Evolutionary conservation across 2,888 invertebrate species (phyloP).

Genomic region (Punctoribates punctum): DNA sequence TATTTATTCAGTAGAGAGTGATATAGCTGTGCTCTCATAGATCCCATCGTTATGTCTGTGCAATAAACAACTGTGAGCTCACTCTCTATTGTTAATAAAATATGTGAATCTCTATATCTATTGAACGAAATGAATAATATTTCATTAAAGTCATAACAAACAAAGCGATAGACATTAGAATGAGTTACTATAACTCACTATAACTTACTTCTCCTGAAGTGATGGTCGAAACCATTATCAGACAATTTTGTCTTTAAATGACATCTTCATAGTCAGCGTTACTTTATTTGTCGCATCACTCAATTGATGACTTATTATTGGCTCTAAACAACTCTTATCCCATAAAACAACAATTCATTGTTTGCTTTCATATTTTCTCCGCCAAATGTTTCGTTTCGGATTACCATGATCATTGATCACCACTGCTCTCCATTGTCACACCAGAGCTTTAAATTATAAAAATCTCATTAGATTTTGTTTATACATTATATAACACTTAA

Average conservation of each 20-base stretch:
- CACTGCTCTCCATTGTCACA: not conserved
- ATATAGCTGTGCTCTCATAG: not conserved
- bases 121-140: slow-evolving; percentile 18
- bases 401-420: not conserved
- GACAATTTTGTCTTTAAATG: slow-evolving; percentile 11
- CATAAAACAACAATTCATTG: slow-evolving; percentile 2
- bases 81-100: slow-evolving; percentile 15
- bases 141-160: slow-evolving; percentile 28
- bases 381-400: no score
- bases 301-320: slow-evolving; percentile 25
- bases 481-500: no score
- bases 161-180: slow-evolving; percentile 7
- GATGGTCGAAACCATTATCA: not conserved
- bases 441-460: no score
- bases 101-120: slow-evolving; percentile 15
- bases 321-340: not conserved
- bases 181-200: slow-evolving; percentile 5
- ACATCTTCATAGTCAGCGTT: slow-evolving; percentile 12
- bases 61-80: not conserved
- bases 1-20: slow-evolving; percentile 12
- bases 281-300: slow-evolving; percentile 23
- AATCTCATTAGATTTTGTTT: no score
- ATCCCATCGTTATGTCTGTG: not conserved
- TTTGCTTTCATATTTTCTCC: not conserved
- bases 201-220: not conserved